phyloP scores from a whole-genome alignment of 2,113 vertebrate species.

The Limanda limanda region DNA sequence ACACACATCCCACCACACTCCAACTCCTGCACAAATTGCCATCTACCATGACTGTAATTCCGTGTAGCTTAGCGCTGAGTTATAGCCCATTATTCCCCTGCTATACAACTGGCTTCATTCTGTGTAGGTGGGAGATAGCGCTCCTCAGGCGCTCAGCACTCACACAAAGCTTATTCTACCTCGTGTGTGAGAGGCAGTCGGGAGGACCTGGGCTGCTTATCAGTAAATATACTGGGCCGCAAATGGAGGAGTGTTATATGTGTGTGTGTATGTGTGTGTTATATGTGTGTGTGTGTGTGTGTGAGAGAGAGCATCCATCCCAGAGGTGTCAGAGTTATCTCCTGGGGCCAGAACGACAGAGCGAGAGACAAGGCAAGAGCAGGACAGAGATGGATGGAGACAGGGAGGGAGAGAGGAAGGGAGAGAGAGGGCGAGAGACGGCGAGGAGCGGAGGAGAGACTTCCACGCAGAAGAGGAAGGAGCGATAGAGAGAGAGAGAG shows the following conservation, averaged over 20 bases:
- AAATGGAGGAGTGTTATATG: conserved; percentile 34
- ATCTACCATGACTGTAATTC: conserved; percentile 56
- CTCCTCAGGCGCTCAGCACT: conserved; percentile 53
- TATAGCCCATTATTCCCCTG: conserved; percentile 66
- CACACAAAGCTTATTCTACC: conserved; percentile 64
- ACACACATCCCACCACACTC: not conserved
- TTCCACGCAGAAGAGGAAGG: not conserved
- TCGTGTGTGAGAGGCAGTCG: conserved; percentile 41
- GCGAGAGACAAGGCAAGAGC: conserved; percentile 27
- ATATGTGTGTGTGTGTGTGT: conserved; percentile 12
- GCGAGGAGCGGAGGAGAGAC: not conserved
- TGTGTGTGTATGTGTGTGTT: conserved; percentile 24
- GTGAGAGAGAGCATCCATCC: conserved; percentile 56
- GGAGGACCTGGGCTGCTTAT: conserved; percentile 66
- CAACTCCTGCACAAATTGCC: conserved; percentile 44
- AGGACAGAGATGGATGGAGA: conserved; percentile 54
- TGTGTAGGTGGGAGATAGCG: conserved; percentile 65
- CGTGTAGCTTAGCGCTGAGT: conserved; percentile 59
- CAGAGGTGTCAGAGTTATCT: conserved; percentile 73
- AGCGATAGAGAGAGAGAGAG: not conserved
- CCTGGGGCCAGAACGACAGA: conserved; percentile 64
- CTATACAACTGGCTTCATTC: conserved; percentile 59
- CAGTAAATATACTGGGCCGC: conserved; percentile 45
- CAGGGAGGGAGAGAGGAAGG: conserved; percentile 1
- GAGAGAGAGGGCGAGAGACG: conserved; percentile 11